phyloP scores from a whole-genome alignment of 2,797 vertebrate genomes.

The Pangasius macronema region DNA sequence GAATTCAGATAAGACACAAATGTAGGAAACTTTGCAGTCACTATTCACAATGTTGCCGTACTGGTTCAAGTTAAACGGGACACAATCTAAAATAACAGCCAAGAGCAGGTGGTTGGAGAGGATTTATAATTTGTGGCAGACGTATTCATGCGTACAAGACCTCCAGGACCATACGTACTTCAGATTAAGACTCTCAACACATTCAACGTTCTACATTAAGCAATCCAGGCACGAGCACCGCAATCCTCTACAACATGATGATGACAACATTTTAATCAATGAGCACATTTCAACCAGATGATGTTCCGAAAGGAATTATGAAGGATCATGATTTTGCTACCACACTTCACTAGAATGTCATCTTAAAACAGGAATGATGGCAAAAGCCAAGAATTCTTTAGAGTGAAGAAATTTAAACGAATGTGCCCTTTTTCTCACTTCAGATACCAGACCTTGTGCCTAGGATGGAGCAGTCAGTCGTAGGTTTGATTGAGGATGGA shows the following conservation, averaged over 20 bases:
- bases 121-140: constrained; percentile 7
- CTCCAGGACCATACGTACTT: not conserved
- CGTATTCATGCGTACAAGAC: no score
- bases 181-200: not conserved
- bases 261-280: not conserved
- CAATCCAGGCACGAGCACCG: not conserved
- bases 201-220: not conserved
- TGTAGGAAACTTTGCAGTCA: not conserved
- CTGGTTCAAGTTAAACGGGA: not conserved
- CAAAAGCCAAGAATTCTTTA: not conserved
- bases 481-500: constrained; percentile 40
- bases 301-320: not conserved
- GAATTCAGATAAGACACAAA: constrained; percentile 11
- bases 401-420: not conserved
- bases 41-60: not conserved
- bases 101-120: constrained; percentile 1
- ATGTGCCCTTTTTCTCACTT: constrained; percentile 7
- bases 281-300: not conserved
- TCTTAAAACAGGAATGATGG: not conserved
- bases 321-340: not conserved
- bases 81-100: not conserved
- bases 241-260: not conserved
- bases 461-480: constrained; percentile 30
- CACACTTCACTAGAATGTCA: not conserved
- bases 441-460: constrained; percentile 13